Evolutionary conservation across 2,888 invertebrate genomes (phyloP).

Genomic region (Caenorhabditis becei): DNA sequence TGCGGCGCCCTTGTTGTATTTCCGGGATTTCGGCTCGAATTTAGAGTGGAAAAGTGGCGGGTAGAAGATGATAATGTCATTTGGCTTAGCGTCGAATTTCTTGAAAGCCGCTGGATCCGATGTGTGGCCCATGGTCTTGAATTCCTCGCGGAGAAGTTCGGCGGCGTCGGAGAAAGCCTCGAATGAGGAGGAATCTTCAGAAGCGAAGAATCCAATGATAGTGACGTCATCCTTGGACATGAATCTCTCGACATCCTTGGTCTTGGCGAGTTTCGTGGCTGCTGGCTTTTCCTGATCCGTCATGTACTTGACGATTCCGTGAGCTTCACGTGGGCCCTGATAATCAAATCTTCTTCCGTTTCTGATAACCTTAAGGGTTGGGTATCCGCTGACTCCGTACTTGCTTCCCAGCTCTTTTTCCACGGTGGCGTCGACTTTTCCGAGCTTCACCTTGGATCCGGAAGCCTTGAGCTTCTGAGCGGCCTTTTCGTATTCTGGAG

Average conservation of each 20-base stretch:
- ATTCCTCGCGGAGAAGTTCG: slow-evolving; percentile 80
- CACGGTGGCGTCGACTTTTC: slow-evolving; percentile 84
- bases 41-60: slow-evolving; percentile 84
- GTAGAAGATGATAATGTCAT: slow-evolving; percentile 83
- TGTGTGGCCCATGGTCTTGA: slow-evolving; percentile 83
- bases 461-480: slow-evolving; percentile 81
- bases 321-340: slow-evolving; percentile 83
- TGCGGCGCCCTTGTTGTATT: slow-evolving; percentile 81
- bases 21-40: slow-evolving; percentile 83
- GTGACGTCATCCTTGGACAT: slow-evolving; percentile 83
- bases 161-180: slow-evolving; percentile 83
- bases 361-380: slow-evolving; percentile 84
- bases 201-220: slow-evolving; percentile 84
- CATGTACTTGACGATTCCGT: slow-evolving; percentile 84
- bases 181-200: slow-evolving; percentile 82
- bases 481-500: slow-evolving; percentile 84
- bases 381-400: slow-evolving; percentile 84
- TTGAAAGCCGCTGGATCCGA: slow-evolving; percentile 82
- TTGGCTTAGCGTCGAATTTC: slow-evolving; percentile 80
- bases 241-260: slow-evolving; percentile 81
- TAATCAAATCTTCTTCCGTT: slow-evolving; percentile 84
- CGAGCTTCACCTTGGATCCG: slow-evolving; percentile 80
- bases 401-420: slow-evolving; percentile 83
- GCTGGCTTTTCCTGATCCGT: slow-evolving; percentile 83
- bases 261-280: slow-evolving; percentile 79